These are phyloP conservation scores for Drosophila eugracilis DNA, from an alignment of 1,140 invertebrate genomes.

Conservation along the genomic window DNA sequence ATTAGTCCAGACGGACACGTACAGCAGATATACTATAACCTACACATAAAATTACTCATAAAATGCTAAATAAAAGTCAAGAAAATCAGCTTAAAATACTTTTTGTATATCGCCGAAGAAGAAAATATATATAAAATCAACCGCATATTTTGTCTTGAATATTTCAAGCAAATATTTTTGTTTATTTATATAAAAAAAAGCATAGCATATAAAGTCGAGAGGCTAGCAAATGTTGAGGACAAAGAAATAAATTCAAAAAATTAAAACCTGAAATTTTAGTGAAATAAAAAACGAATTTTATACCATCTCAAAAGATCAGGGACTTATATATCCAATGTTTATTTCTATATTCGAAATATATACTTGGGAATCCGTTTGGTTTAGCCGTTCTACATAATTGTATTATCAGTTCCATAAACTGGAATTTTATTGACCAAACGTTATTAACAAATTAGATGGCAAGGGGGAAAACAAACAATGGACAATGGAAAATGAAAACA, in stretches of 20 bases:
- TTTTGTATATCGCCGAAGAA: slow-evolving; percentile 2
- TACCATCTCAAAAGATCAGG: slow-evolving; percentile 4
- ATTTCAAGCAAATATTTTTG: slow-evolving; percentile 16
- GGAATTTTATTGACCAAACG: slow-evolving; percentile 50
- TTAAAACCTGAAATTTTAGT: slow-evolving; percentile 3
- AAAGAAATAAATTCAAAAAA: slow-evolving; percentile 57
- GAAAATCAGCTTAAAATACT: slow-evolving; percentile 24
- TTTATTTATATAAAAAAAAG: slow-evolving; percentile 38
- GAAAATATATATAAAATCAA: slow-evolving; percentile 16
- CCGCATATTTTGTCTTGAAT: slow-evolving; percentile 12
- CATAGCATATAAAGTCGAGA: not conserved
- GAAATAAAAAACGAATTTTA: slow-evolving; percentile 11
- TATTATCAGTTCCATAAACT: slow-evolving; percentile 46
- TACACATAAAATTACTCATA: slow-evolving; percentile 39
- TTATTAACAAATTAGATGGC: slow-evolving; percentile 46
- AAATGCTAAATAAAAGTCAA: slow-evolving; percentile 11
- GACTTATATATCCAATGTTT: not conserved
- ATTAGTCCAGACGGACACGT: slow-evolving; percentile 36
- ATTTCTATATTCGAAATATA: slow-evolving; percentile 8
- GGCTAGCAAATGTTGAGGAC: slow-evolving; percentile 42
- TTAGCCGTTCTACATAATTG: slow-evolving; percentile 45
- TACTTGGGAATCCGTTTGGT: slow-evolving; percentile 9
- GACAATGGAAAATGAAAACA: slow-evolving; percentile 22
- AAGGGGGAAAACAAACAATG: slow-evolving; percentile 29
- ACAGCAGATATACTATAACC: slow-evolving; percentile 14